Evolutionary conservation across 2,888 invertebrate genomes (phyloP), one percentile per base, ranked within the genome.

Genomic region (Drosophila merina): DNA sequence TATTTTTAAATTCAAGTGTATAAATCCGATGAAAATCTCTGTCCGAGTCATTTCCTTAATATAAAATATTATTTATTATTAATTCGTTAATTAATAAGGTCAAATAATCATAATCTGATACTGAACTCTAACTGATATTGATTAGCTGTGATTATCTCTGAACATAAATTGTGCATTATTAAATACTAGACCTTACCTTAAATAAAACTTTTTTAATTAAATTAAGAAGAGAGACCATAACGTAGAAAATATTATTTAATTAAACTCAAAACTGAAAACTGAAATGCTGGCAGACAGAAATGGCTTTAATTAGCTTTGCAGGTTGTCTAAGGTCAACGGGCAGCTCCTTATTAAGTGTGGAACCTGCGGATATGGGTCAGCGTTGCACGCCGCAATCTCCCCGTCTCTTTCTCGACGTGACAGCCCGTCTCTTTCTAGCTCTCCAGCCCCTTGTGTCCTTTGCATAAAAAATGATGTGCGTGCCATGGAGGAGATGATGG

Each of bases 391-490:
- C 9, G 45, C 54, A 14, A n/a, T 47, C 36, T 44, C 44, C 54
- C 9, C 28, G 26, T 36, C 4, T 10, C 14, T 58, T 10, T n/a
- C 51, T 44, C 33, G 31, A n/a, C 14, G 33, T 10, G 14, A 25
- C 31, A 20, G 8, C 3, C 67, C 55, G 26, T 31, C 64, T 51
- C 42, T 14, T 33, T 54, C 44, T 7, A 9, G 33, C 25, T 25
- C 25, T 25, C 45, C 5, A 20, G 12, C 42, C 52, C 8, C 31
- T n/a, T 31, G 33, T 47, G 50, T 44, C 63, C 42, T 55, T 70
- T 75, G 74, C 76, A 66, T 84, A 75, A 78, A 86, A 81, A 74
- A 78, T 81, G 78, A 72, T 81, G 82, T 78, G 87, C 76, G 81
- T 71, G 75, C 48, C 59, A 31, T 42, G 55, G 14, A 45, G 72